phyloP scores from a whole-genome alignment of 1,140 invertebrate species.

The Marisa cornuarietis region DNA sequence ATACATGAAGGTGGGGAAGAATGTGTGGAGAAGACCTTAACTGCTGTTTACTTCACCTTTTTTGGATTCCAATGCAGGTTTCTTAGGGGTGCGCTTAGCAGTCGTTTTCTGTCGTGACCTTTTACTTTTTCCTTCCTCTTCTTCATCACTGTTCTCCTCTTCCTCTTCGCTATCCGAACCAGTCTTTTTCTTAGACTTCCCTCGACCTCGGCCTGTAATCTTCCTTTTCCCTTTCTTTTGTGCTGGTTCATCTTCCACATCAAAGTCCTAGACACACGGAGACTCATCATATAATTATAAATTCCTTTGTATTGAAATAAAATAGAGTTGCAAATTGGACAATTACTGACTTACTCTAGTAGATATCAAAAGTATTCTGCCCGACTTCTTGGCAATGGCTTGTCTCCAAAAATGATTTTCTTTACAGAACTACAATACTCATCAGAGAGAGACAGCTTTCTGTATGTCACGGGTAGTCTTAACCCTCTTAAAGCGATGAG shows the following conservation, averaged over 20 bases:
- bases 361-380: too few species aligned
- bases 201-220: not conserved
- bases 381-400: too few species aligned
- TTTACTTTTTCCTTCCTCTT: slow-evolving; percentile 47
- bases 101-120: slow-evolving; percentile 31
- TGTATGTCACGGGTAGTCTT: too few species aligned
- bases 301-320: too few species aligned
- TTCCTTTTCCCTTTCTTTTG: slow-evolving; percentile 13
- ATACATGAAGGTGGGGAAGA: too few species aligned
- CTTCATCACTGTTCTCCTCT: slow-evolving; percentile 63
- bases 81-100: slow-evolving; percentile 13
- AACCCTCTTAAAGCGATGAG: too few species aligned
- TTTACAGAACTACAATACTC: too few species aligned
- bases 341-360: too few species aligned
- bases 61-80: slow-evolving; percentile 21
- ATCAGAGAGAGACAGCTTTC: too few species aligned
- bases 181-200: slow-evolving; percentile 3
- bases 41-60: slow-evolving; percentile 23
- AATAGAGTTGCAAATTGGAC: too few species aligned
- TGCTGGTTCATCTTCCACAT: slow-evolving; percentile 32
- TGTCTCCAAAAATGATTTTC: too few species aligned
- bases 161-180: slow-evolving; percentile 33
- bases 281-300: too few species aligned
- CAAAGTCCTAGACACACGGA: slow-evolving; percentile 33
- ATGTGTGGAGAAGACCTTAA: not conserved